Evolutionary conservation across 2,113 vertebrate species (phyloP).

Genomic region (Siniperca chuatsi): DNA sequence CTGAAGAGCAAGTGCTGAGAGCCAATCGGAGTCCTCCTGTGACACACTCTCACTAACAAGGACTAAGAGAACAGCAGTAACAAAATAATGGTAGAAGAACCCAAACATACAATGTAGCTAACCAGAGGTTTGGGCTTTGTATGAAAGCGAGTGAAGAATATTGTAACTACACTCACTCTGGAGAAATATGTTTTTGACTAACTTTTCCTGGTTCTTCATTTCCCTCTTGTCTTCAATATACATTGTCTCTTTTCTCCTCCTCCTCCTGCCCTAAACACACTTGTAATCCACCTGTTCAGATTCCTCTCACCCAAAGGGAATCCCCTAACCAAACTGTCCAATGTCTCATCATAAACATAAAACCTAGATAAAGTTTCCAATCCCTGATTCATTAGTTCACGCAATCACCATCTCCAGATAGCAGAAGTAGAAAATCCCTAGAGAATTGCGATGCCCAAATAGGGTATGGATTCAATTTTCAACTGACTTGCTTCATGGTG

Average conservation of each 20-base stretch:
- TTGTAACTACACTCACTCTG: not conserved
- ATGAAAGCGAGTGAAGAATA: not conserved
- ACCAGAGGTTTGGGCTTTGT: not conserved
- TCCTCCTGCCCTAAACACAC: not conserved
- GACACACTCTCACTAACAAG: not conserved
- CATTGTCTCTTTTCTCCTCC: not conserved
- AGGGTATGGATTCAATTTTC: not conserved
- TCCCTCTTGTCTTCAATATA: not conserved
- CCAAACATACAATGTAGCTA: not conserved
- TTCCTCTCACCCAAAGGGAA: not conserved
- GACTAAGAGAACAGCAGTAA: not conserved
- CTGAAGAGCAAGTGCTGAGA: conserved; percentile 7
- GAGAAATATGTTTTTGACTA: not conserved
- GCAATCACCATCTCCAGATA: not conserved
- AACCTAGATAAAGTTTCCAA: not conserved
- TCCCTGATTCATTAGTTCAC: not conserved
- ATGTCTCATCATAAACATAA: not conserved
- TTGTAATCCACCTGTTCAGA: not conserved
- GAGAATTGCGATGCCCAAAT: not conserved
- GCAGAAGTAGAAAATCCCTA: not conserved
- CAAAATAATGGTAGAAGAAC: not conserved
- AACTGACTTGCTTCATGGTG: not conserved
- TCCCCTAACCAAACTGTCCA: not conserved
- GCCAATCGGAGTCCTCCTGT: conserved; percentile 3
- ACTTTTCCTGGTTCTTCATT: not conserved